Percentiles rank a stretch among this genome's conserved stretches.
These are phyloP conservation scores for Tachypleus tridentatus DNA, from an alignment of 1,140 invertebrate genomes.

Conservation along the genomic window DNA sequence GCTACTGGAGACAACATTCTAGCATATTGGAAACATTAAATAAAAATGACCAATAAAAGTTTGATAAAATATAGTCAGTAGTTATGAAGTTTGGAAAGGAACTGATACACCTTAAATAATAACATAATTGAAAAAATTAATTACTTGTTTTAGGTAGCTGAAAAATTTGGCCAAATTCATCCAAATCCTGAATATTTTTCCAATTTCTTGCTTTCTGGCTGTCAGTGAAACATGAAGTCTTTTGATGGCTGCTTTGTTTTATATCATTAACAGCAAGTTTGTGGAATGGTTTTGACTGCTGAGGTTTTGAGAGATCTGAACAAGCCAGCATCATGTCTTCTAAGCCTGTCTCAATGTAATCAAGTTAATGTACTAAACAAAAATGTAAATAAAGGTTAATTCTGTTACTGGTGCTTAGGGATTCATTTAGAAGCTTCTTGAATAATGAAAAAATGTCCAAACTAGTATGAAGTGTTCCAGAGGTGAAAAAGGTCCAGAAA, in stretches of 20 bases:
- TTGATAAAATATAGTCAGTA: background rate
- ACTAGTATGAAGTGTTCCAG: no score
- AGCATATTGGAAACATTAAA: background rate
- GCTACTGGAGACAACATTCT: background rate
- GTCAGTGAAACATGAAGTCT: conserved; percentile 8
- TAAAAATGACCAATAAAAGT: background rate
- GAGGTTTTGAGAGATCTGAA: conserved; percentile 7
- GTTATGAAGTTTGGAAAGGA: background rate
- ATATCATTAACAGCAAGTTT: conserved; percentile 17
- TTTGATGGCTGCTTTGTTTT: background rate
- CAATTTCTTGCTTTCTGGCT: conserved; percentile 17
- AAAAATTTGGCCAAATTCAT: conserved; percentile 9
- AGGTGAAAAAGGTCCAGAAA: no score
- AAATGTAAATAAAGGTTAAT: no score
- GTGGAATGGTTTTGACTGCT: conserved; percentile 11
- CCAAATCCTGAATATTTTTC: conserved; percentile 10
- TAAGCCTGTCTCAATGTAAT: conserved; percentile 2
- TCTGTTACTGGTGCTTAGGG: no score
- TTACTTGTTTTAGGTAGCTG: conserved; percentile 8
- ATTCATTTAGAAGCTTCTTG: no score
- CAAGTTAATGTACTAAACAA: no score
- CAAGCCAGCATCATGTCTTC: conserved; percentile 15
- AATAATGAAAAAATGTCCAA: no score
- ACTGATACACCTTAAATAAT: background rate
- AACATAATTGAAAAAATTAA: background rate